Base-by-base conservation (phyloP, 2,797 vertebrate genomes). In the Hypotaenidia okinawae region DNA sequence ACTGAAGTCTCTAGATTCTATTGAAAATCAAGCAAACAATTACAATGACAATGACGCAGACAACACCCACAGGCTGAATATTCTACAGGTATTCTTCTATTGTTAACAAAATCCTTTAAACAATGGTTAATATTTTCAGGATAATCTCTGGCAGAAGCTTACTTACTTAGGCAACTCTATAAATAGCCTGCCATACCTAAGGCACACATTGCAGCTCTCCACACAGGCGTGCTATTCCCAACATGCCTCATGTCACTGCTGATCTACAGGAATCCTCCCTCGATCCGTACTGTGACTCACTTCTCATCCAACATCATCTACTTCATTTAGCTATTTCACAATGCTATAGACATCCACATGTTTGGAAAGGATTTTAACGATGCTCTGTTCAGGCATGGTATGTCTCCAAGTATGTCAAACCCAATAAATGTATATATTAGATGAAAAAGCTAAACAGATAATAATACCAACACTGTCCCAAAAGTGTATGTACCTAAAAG, bases 51-150 rank as follows among this genome's bases (percentile, higher is more conserved):
- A 75, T 39, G 67, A 91, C 0, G 2, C 19, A 86, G 86, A 81
- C 80, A 90, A 89, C 1, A 0, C 54, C 75, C 82, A 75, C 52
- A 67, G 24, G 74, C 51, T 47, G 73, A 93, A 67, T 2, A 76
- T 23, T 28, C 52, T 59, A 78, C 77, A 95, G 94, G 92, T 93
- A 95, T 76, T 88, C 32, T 76, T 72, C 90, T 69, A 54, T 57
- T 94, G 88, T 90, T 90, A 93, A 88, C 13, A 94, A 87, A 70
- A 86, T n/a, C 25, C 43, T 93, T 87, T 49, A 82, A 93, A 93
- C 90, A 95, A 82, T 13, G 30, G 41, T 28, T 90, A 91, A 54
- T 62, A 90, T 63, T 93, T 91, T 90, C 83, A 95, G 67, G 49
- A 84, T 82, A 63, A 76, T 52, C 85, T 79, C 84, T 39, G 79